Evolutionary conservation across 2,113 vertebrate species (phyloP).

Genomic region (Smithornis capensis): DNA sequence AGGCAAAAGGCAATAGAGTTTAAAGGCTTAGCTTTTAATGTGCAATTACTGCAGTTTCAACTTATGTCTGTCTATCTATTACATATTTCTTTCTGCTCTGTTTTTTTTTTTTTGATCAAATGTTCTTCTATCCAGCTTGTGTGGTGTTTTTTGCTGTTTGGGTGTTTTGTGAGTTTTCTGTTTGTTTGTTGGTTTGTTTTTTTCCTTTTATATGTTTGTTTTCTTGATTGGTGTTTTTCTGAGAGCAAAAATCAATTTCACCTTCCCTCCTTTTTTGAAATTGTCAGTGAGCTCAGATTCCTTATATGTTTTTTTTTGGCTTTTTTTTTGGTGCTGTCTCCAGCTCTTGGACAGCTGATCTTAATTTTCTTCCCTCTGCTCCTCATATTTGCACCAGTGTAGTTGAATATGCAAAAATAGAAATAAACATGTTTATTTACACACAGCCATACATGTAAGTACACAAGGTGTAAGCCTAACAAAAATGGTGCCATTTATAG

Average conservation of each 20-base stretch:
- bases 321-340: neutral
- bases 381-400: neutral
- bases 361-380: neutral
- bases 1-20: neutral
- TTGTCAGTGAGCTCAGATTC: neutral
- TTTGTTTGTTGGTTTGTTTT: neutral
- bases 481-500: neutral
- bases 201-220: neutral
- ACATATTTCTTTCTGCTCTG: neutral
- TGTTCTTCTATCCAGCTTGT: neutral
- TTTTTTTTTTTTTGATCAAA: neutral
- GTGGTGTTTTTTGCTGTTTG: neutral
- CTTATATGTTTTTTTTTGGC: neutral
- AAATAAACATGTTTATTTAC: neutral
- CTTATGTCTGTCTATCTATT: neutral
- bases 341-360: neutral
- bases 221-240: neutral
- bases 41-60: neutral
- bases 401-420: neutral
- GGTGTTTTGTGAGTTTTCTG: too few species aligned
- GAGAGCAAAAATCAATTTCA: neutral
- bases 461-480: neutral
- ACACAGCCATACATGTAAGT: neutral
- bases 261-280: neutral
- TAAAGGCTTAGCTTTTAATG: neutral